phyloP scores from a whole-genome alignment of 2,888 invertebrate species.

The Acleris emargana region DNA sequence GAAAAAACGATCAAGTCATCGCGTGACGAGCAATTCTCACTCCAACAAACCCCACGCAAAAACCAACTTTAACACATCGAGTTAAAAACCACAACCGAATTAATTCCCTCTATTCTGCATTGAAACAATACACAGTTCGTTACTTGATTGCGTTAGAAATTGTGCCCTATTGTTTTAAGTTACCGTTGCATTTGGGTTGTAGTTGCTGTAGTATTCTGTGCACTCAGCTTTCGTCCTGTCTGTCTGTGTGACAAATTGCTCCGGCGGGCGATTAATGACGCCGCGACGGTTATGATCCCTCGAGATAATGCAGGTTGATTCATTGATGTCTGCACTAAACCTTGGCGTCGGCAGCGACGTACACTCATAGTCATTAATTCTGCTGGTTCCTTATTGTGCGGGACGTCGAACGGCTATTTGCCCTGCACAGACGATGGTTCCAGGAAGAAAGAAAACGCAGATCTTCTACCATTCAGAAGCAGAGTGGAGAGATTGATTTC shows the following conservation, averaged over 20 bases:
- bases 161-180: conserved; percentile 13
- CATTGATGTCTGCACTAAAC: conserved; percentile 40
- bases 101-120: conserved; percentile 36
- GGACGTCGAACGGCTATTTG: no score
- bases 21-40: conserved; percentile 8
- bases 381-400: no score
- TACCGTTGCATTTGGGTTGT: conserved; percentile 22
- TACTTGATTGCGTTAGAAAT: conserved; percentile 37
- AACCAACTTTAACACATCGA: neutral
- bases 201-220: conserved; percentile 11
- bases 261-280: conserved; percentile 67
- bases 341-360: neutral
- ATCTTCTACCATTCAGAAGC: no score
- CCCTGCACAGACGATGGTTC: no score
- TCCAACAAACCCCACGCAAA: conserved; percentile 12
- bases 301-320: conserved; percentile 58
- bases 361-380: no score
- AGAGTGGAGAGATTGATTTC: no score
- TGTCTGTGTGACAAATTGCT: conserved; percentile 71
- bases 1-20: neutral
- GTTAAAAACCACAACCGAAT: conserved; percentile 13
- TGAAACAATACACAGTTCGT: conserved; percentile 36
- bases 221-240: conserved; percentile 50
- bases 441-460: no score
- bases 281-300: conserved; percentile 63